Conservation (phyloP, 1,140 invertebrate species). For the Eumaeus atala region DNA sequence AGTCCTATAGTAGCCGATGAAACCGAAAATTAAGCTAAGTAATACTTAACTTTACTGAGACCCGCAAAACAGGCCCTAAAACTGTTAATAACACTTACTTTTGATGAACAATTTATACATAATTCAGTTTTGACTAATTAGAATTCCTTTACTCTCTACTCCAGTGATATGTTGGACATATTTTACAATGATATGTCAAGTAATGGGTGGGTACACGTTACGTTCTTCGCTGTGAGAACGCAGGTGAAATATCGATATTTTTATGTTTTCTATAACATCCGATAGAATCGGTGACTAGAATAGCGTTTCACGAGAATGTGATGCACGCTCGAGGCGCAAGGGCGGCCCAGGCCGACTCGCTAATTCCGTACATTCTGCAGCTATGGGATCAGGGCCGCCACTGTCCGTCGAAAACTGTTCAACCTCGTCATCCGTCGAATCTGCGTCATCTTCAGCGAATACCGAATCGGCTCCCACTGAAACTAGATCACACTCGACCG, state of each 20-base stretch:
- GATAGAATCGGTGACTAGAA: conserved; percentile 49
- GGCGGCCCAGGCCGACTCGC: conserved; percentile 42
- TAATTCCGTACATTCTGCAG: conserved; percentile 48
- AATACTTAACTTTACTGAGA: no score
- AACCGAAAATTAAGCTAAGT: no score
- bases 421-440: conserved; percentile 87
- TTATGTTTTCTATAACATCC: conserved; percentile 49
- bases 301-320: conserved; percentile 62
- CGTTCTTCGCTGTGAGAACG: conserved; percentile 17
- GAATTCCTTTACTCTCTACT: no score
- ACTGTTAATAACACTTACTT: no score
- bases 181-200: conserved; percentile 49
- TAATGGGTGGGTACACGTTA: no score
- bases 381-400: conserved; percentile 65
- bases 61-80: no score
- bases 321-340: conserved; percentile 40
- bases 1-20: no score
- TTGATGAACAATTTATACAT: no score
- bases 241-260: conserved; percentile 51
- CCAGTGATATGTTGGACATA: conserved; percentile 2
- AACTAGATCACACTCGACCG: conserved; percentile 80
- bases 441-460: conserved; percentile 80
- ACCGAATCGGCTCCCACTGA: conserved; percentile 84
- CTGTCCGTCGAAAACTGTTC: conserved; percentile 87
- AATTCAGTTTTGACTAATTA: no score